Percentiles rank a stretch among this genome's conserved stretches.
phyloP scores from a whole-genome alignment of 2,113 vertebrate species.

The Seriola rivoliana region DNA sequence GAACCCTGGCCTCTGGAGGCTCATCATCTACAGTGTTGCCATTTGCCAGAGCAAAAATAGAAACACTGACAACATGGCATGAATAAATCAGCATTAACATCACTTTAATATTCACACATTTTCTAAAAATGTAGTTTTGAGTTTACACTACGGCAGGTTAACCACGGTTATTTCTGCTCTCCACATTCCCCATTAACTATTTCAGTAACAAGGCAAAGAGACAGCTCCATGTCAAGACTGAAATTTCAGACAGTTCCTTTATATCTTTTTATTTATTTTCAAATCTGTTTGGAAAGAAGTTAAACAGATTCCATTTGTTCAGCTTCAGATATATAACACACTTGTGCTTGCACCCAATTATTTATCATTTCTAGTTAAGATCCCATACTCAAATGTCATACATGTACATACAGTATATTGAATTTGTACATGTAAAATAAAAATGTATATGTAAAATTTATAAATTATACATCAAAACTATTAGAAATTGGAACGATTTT shows the following conservation, averaged over 20 bases:
- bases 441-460: too few relatives aligned
- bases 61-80: constrained; percentile 21
- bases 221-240: background rate
- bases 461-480: too few relatives aligned
- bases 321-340: background rate
- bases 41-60: constrained; percentile 16
- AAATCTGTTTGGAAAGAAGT: background rate
- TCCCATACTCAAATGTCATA: too few relatives aligned
- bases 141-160: background rate
- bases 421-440: too few relatives aligned
- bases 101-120: constrained; percentile 4
- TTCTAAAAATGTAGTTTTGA: background rate
- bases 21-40: constrained; percentile 14
- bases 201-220: background rate
- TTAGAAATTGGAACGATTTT: too few relatives aligned
- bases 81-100: constrained; percentile 17
- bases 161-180: background rate
- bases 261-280: background rate
- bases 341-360: background rate
- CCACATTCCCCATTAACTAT: background rate
- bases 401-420: too few relatives aligned
- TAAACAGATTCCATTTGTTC: background rate
- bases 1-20: constrained; percentile 26
- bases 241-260: background rate
- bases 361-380: background rate